Percentiles rank a stretch among this genome's conserved stretches.
Evolutionary conservation across 2,797 vertebrate genomes (phyloP).

Genomic region (Squalus acanthias): DNA sequence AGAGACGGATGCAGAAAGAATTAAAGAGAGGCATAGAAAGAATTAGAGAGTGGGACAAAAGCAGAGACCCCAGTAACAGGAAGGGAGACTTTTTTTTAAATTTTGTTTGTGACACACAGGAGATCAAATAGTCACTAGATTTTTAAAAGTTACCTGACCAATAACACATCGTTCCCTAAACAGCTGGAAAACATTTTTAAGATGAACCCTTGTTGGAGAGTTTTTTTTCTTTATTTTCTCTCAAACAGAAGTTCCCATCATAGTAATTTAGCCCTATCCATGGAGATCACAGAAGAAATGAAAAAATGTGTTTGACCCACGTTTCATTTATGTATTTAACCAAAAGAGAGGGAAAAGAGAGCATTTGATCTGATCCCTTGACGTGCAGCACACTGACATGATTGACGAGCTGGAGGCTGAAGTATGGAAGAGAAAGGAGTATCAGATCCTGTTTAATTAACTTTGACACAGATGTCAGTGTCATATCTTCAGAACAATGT

Average conservation of each 20-base stretch:
- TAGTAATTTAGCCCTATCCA: conserved; percentile 1
- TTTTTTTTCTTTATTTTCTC: conserved; percentile 6
- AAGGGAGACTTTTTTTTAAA: background rate
- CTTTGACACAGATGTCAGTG: background rate
- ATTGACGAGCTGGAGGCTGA: conserved; percentile 26
- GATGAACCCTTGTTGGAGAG: background rate
- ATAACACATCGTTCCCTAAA: background rate
- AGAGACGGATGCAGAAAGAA: background rate
- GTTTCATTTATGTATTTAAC: conserved; percentile 28
- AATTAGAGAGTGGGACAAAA: conserved; percentile 17
- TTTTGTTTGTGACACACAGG: background rate
- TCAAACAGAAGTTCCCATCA: conserved; percentile 20
- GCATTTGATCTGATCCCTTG: conserved; percentile 20
- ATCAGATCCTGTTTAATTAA: background rate
- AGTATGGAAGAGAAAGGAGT: background rate
- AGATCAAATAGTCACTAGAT: background rate
- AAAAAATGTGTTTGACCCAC: conserved; percentile 32
- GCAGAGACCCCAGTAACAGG: background rate
- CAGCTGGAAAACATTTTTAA: conserved; percentile 24
- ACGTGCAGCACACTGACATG: conserved; percentile 25
- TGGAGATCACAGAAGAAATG: conserved; percentile 24
- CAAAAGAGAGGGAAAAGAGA: conserved; percentile 4
- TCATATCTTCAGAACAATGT: background rate
- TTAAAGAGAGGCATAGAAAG: background rate
- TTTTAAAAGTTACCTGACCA: background rate